phyloP scores from a whole-genome alignment of 2,797 vertebrate species.

The Microhierax caerulescens region DNA sequence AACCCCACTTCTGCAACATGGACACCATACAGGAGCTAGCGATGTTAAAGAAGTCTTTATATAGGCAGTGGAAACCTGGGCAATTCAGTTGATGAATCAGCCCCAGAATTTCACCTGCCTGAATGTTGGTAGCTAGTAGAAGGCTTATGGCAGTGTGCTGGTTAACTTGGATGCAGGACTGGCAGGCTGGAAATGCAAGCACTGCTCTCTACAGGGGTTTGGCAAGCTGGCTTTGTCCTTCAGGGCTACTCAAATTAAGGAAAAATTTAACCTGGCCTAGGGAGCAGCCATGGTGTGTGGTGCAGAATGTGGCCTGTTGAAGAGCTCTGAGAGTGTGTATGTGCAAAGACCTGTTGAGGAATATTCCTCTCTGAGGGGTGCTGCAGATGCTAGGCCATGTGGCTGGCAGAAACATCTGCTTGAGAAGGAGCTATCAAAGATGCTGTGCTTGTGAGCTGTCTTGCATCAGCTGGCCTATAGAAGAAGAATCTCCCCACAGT shows the following conservation, averaged over 20 bases:
- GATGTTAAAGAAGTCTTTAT: not conserved
- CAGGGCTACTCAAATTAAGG: not conserved
- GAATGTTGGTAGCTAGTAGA: not conserved
- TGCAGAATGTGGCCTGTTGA: not conserved
- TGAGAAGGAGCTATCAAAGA: not conserved
- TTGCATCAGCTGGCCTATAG: not conserved
- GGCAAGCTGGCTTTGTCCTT: not conserved
- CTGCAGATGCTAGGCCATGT: not conserved
- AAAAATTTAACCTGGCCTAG: not conserved
- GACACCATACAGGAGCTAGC: not conserved
- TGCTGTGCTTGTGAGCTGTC: not conserved
- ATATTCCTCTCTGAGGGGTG: not conserved
- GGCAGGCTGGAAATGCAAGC: not conserved
- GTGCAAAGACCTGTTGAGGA: not conserved
- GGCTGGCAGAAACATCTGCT: not conserved
- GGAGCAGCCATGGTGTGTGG: not conserved
- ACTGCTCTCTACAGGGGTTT: not conserved
- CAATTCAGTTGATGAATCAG: not conserved
- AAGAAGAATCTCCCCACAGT: accelerated
- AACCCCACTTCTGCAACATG: not conserved
- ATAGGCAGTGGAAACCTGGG: not conserved
- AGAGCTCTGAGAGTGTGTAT: not conserved
- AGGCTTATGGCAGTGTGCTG: not conserved
- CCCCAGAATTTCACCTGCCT: not conserved
- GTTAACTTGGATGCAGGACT: not conserved